Evolutionary conservation across 1,140 invertebrate species (phyloP).

Genomic region (Temnothorax longispinosus): DNA sequence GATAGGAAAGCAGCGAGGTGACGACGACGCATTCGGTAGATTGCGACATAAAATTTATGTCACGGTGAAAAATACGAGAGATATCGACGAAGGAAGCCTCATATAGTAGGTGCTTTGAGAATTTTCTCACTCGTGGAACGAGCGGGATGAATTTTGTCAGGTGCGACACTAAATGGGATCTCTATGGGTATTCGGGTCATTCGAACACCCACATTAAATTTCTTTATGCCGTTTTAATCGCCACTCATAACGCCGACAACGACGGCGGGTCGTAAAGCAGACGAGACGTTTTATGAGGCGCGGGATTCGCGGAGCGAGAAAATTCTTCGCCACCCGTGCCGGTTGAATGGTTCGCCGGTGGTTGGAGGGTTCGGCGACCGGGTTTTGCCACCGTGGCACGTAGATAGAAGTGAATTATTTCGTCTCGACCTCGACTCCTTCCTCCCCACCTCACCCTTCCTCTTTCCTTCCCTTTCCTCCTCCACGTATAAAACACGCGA

Average conservation of each 20-base stretch:
- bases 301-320: conserved; percentile 61
- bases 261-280: conserved; percentile 59
- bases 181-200: conserved; percentile 5
- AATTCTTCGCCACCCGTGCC: conserved; percentile 49
- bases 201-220: conserved; percentile 65
- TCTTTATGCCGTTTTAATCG: conserved; percentile 55
- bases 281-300: conserved; percentile 63
- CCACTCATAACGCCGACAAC: not conserved
- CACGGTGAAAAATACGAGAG: not conserved
- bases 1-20: not conserved
- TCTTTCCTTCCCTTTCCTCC: too few species aligned
- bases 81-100: not conserved
- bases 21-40: not conserved
- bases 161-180: conserved; percentile 15
- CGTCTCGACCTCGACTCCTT: not conserved
- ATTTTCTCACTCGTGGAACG: not conserved
- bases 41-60: not conserved
- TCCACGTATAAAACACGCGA: not conserved
- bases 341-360: conserved; percentile 30
- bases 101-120: not conserved
- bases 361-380: not conserved
- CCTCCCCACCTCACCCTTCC: too few species aligned
- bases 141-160: conserved; percentile 1
- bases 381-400: conserved; percentile 8
- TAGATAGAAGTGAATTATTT: conserved; percentile 60